These are phyloP conservation scores for Notospermus geniculatus DNA, from an alignment of 1,140 invertebrate species.

Conservation along the genomic window DNA sequence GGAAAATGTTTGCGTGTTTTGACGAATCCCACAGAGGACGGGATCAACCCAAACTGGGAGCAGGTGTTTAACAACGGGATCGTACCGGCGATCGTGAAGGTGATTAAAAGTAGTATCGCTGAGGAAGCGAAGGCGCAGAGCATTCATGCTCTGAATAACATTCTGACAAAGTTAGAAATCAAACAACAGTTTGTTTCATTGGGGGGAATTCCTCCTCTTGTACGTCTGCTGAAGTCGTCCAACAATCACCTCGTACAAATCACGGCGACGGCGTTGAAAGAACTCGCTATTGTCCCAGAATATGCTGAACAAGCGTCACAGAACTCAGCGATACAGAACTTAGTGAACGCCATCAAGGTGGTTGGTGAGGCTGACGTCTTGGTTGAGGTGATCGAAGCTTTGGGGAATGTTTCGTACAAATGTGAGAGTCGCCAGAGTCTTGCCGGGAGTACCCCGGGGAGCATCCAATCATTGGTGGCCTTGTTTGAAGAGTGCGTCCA, in stretches of 20 bases:
- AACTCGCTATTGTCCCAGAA: slow-evolving; percentile 30
- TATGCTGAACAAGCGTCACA: slow-evolving; percentile 32
- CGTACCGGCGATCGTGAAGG: slow-evolving; percentile 37
- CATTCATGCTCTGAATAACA: slow-evolving; percentile 42
- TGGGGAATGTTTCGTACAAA: slow-evolving; percentile 39
- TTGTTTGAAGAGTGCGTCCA: slow-evolving; percentile 38
- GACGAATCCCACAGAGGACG: slow-evolving; percentile 32
- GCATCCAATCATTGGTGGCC: slow-evolving; percentile 31
- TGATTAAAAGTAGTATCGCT: slow-evolving; percentile 34
- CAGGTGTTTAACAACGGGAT: slow-evolving; percentile 34
- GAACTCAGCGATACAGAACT: slow-evolving; percentile 18
- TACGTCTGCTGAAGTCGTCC: slow-evolving; percentile 39
- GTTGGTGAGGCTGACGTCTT: slow-evolving; percentile 40
- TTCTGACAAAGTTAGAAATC: slow-evolving; percentile 39
- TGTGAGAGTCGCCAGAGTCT: slow-evolving; percentile 29
- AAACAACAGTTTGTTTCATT: slow-evolving; percentile 41
- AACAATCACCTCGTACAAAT: slow-evolving; percentile 34
- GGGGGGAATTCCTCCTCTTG: slow-evolving; percentile 40
- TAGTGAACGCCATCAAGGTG: slow-evolving; percentile 42
- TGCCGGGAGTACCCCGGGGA: slow-evolving; percentile 32
- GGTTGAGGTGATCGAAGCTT: slow-evolving; percentile 35
- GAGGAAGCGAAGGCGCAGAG: slow-evolving; percentile 41
- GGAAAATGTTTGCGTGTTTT: slow-evolving; percentile 46
- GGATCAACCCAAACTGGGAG: slow-evolving; percentile 33
- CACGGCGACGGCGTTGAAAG: slow-evolving; percentile 31